Evolutionary conservation across 2,797 vertebrate genomes (phyloP), one percentile per base, ranked within the genome.

Genomic region (Hipposideros larvatus): DNA sequence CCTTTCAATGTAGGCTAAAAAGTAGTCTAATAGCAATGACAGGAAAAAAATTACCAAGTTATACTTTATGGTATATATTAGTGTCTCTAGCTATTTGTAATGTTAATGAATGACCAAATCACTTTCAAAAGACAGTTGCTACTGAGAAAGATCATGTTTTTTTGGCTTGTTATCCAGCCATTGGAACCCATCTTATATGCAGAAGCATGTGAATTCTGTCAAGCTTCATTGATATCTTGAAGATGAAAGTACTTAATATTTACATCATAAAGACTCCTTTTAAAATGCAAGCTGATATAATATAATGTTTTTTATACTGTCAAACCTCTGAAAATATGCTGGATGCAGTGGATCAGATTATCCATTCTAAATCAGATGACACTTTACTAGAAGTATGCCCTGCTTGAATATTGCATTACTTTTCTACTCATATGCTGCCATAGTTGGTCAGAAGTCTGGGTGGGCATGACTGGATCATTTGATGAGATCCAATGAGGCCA

Each of bases 211-310:
- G 84, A 75, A 93, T 97, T 86, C 61, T 94, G 53, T 93, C 28
- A 84, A 87, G 80, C 48, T 37, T 94, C 43, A 46, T n/a, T 85
- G 94, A 94, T 93, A 74, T 93, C 21, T 63, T 80, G 8, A 94
- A 86, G 71, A 93, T 48, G 16, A 71, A 83, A 92, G 10, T 86
- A 87, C 48, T 91, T 87, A 94, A 75, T 90, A 89, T 83, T 89
- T 86, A 82, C 70, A 70, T 86, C 31, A 87, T 53, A 41, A 71
- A 55, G 4, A 2, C 7, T 14, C 34, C 53, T 61, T 87, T 53
- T 31, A 66, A 85, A 92, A 74, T 43, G 65, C 18, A 66, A 93
- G 19, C 26, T 83, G 43, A 24, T 80, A 37, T 0, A 80, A 75
- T 79, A 48, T 78, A 26, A 61, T 68, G 18, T 21, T 31, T 93